These are phyloP conservation scores for Geopemphigus sp. DNA, from an alignment of 1,140 invertebrate species.

Conservation along the genomic window DNA sequence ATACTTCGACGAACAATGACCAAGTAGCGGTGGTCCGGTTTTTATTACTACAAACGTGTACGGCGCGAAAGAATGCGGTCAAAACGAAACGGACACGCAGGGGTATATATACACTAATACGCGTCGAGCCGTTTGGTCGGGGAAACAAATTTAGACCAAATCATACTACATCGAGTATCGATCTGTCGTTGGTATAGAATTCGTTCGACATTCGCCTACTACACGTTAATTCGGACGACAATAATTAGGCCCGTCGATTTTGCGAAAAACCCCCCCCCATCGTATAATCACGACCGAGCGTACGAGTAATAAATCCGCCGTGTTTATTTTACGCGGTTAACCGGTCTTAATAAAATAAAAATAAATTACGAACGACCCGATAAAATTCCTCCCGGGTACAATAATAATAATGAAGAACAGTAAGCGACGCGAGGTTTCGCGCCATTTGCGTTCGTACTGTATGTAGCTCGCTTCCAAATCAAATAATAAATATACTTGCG, in stretches of 20 bases:
- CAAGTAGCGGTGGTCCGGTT: constrained; percentile 32
- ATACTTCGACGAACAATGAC: constrained; percentile 24
- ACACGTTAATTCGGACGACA: background rate
- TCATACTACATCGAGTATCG: background rate
- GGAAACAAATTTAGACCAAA: background rate
- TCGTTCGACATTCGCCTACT: background rate
- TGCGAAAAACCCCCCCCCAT: too few species aligned
- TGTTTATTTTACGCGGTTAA: constrained; percentile 34
- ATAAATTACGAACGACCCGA: constrained; percentile 40
- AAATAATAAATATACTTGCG: background rate
- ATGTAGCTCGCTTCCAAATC: constrained; percentile 1
- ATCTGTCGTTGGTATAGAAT: background rate
- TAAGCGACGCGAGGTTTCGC: constrained; percentile 3
- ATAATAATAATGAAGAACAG: constrained; percentile 10
- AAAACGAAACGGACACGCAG: constrained; percentile 20
- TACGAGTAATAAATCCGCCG: constrained; percentile 17
- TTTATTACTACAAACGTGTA: constrained; percentile 24
- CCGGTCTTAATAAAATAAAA: constrained; percentile 12
- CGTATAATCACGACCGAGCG: background rate
- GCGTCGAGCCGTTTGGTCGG: background rate
- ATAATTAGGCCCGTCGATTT: background rate
- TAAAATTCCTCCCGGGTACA: constrained; percentile 34
- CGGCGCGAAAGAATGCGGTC: constrained; percentile 36
- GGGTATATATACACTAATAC: too few species aligned
- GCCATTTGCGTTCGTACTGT: background rate